Base-by-base conservation (phyloP, 1,140 invertebrate species). In the Capitella teleta region DNA sequence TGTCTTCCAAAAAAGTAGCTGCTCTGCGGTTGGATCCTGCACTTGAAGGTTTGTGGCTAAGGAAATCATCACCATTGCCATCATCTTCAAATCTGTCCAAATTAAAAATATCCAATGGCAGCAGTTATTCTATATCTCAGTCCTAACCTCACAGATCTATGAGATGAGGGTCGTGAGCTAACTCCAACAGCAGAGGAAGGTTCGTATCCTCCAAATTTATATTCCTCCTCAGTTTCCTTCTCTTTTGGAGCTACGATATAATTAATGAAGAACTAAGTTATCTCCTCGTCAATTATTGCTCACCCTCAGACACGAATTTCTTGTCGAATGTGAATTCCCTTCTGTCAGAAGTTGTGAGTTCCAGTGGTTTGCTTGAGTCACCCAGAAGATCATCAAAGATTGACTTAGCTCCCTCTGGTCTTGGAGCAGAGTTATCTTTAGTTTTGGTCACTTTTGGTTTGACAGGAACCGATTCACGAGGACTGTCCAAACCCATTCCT, bases 121-220 rank as follows among this genome's bases (percentile, higher is more conserved):
- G n/a, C n/a, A n/a, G n/a, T n/a, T n/a, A n/a, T n/a, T n/a, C n/a
- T n/a, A n/a, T n/a, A n/a, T n/a, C n/a, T n/a, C n/a, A n/a, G n/a
- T 28, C n/a, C 36, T 37, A 3, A 49, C 47, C 47, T 51, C 14
- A 51, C 49, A 18, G 49, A 51, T 28, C 49, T 14, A 14, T 28
- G 25, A 16, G 49, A 51, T 18, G 49, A 43, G 28, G 49, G 49
- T 28, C 49, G n/a, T n/a, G n/a, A n/a, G n/a, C n/a, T 28, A 28
- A 41, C 42, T 19, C 45, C 42, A 23, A 16, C 26, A 25, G 36
- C 37, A n/a, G 40, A 38, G n/a, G 49, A 51, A 18, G 49, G 49
- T 18, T 24, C 28, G 19, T 51, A 51, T 14, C 38, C 44, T 19
- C 49, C 49, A 43, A 51, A 51, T 26, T 26, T 16, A n/a, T 26